Percentiles rank a stretch among this genome's conserved stretches.
Conservation (phyloP, 2,113 vertebrate genomes). For the Paramisgurnus dabryanus region DNA sequence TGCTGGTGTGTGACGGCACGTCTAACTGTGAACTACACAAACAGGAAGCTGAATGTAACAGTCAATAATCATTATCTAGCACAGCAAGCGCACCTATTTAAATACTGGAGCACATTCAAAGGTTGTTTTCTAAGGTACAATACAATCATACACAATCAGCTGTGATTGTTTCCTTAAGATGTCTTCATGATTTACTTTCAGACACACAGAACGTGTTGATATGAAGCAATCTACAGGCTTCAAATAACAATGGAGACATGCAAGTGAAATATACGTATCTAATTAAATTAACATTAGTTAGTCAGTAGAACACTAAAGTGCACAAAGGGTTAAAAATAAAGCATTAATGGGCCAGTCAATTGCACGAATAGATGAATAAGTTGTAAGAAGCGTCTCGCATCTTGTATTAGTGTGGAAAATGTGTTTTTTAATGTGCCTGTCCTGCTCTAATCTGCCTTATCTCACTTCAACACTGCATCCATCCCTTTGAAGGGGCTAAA, state of each 20-base stretch:
- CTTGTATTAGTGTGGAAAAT: constrained; percentile 46
- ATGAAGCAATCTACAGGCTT: not conserved
- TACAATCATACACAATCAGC: constrained; percentile 32
- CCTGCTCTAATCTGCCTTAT: constrained; percentile 59
- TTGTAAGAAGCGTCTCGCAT: constrained; percentile 48
- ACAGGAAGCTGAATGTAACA: constrained; percentile 44
- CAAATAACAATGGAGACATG: not conserved
- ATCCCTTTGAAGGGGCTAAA: constrained; percentile 47
- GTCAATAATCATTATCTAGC: constrained; percentile 50
- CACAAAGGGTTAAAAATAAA: constrained; percentile 45
- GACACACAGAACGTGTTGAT: constrained; percentile 16
- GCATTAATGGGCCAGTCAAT: constrained; percentile 56
- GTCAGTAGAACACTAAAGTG: constrained; percentile 14
- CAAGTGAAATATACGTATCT: not conserved
- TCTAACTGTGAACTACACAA: constrained; percentile 33
- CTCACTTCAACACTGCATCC: constrained; percentile 49
- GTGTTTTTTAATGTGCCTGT: constrained; percentile 44
- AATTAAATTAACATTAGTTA: not conserved
- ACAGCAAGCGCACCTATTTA: constrained; percentile 23
- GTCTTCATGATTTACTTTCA: constrained; percentile 35
- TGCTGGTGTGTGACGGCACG: not conserved
- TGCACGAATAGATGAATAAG: constrained; percentile 59
- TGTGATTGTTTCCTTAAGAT: constrained; percentile 37
- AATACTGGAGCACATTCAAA: constrained; percentile 15
- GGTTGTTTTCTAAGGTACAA: constrained; percentile 9